These are phyloP conservation scores for Germaria angustata DNA, from an alignment of 2,888 invertebrate species.

Conservation along the genomic window DNA sequence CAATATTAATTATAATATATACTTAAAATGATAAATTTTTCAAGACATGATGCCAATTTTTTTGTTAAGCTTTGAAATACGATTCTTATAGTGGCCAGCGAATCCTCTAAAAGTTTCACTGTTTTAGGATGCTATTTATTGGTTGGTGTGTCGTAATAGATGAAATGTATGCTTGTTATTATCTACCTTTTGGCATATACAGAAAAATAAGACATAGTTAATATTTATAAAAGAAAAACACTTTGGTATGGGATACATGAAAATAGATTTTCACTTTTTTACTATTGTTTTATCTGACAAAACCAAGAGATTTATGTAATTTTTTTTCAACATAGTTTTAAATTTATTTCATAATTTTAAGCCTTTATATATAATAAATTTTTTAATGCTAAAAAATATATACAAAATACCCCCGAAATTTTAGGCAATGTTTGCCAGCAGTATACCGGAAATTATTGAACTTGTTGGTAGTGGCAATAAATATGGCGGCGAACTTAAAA, in stretches of 20 bases:
- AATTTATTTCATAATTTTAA: background rate
- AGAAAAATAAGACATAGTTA: too few relatives aligned
- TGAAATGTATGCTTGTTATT: too few relatives aligned
- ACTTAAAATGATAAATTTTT: too few relatives aligned
- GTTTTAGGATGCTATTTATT: too few relatives aligned
- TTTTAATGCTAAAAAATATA: constrained; percentile 49
- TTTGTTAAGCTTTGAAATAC: too few relatives aligned
- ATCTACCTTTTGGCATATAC: too few relatives aligned
- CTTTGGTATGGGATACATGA: constrained; percentile 9
- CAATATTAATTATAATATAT: too few relatives aligned
- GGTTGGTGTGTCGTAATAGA: too few relatives aligned
- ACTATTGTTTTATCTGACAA: background rate
- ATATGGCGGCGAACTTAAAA: constrained; percentile 99
- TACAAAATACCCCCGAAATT: constrained; percentile 75
- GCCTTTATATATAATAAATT: constrained; percentile 1
- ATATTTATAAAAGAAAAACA: background rate
- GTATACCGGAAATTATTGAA: constrained; percentile 99
- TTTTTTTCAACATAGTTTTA: background rate
- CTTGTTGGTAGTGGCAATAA: constrained; percentile 99
- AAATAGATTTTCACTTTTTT: background rate
- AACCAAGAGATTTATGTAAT: background rate
- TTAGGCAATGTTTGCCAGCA: constrained; percentile 99
- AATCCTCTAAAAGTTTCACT: too few relatives aligned
- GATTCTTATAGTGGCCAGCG: too few relatives aligned
- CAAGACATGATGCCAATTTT: too few relatives aligned